These are phyloP conservation scores for Mus caroli DNA, from an alignment of 2,797 vertebrate genomes.

Conservation along the genomic window DNA sequence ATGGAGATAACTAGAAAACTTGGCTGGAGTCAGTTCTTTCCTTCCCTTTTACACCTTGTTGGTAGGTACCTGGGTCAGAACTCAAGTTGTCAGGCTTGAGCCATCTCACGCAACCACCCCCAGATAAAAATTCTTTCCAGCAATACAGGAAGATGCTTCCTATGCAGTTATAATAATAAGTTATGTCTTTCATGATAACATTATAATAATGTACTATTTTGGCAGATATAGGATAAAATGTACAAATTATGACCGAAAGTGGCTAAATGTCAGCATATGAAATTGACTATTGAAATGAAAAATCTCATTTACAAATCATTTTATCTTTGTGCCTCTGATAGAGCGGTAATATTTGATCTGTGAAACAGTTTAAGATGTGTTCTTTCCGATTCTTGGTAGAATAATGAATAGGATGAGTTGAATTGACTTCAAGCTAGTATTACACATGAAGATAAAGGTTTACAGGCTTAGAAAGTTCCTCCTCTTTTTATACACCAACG, in stretches of 20 bases:
- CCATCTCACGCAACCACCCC: not conserved
- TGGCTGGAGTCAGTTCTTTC: not conserved
- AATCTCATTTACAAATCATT: not conserved
- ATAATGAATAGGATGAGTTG: not conserved
- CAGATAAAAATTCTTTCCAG: not conserved
- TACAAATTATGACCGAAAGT: not conserved
- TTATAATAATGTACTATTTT: not conserved
- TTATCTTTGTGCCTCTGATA: not conserved
- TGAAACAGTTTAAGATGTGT: not conserved
- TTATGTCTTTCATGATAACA: not conserved
- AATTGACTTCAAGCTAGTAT: conserved; percentile 35
- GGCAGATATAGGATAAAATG: not conserved
- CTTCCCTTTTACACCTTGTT: not conserved
- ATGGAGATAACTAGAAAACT: not conserved
- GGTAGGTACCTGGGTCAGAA: not conserved
- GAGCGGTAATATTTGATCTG: not conserved
- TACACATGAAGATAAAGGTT: not conserved
- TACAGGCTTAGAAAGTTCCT: conserved; percentile 27
- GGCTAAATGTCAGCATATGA: conserved; percentile 3
- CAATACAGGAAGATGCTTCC: not conserved
- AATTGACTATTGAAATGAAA: not conserved
- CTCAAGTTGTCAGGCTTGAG: not conserved
- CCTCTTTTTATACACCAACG: conserved; percentile 37
- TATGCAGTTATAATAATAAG: not conserved
- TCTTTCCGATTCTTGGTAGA: conserved; percentile 11